A percentile compares a stretch with the other conserved stretches of the same genome.
Evolutionary conservation across 2,797 vertebrate genomes (phyloP).

Genomic region (Hypotaenidia okinawae): DNA sequence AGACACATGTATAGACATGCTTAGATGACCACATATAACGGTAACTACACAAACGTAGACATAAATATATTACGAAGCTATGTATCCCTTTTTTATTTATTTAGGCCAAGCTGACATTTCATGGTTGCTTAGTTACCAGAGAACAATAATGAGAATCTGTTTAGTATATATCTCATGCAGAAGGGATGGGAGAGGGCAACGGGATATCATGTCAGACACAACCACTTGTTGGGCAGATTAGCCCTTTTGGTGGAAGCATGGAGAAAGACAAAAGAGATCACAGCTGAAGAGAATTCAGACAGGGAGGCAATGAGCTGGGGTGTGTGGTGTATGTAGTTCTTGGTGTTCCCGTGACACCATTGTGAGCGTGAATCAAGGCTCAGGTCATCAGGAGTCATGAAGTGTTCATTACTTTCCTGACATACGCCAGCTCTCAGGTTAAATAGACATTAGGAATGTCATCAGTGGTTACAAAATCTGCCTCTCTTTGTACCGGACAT

Average conservation of each 20-base stretch:
- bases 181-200: slow-evolving; percentile 8
- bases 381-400: neutral
- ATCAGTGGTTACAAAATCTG: neutral
- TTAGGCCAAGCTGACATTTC: slow-evolving; percentile 60
- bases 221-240: neutral
- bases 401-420: neutral
- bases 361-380: neutral
- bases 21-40: neutral
- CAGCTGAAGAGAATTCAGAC: neutral
- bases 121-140: slow-evolving; percentile 68
- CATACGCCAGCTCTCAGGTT: neutral
- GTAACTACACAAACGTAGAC: neutral
- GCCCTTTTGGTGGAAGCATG: neutral
- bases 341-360: neutral
- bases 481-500: neutral
- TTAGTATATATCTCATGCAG: slow-evolving; percentile 39
- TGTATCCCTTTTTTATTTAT: slow-evolving; percentile 56
- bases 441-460: neutral
- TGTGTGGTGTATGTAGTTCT: neutral
- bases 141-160: slow-evolving; percentile 69
- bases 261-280: neutral
- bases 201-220: slow-evolving; percentile 25
- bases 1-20: neutral
- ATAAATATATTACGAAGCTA: slow-evolving; percentile 46
- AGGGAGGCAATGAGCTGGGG: neutral